Percentiles rank a stretch among this genome's conserved stretches.
Evolutionary conservation across 2,113 vertebrate species (phyloP).

Genomic region (Epinephelus lanceolatus): DNA sequence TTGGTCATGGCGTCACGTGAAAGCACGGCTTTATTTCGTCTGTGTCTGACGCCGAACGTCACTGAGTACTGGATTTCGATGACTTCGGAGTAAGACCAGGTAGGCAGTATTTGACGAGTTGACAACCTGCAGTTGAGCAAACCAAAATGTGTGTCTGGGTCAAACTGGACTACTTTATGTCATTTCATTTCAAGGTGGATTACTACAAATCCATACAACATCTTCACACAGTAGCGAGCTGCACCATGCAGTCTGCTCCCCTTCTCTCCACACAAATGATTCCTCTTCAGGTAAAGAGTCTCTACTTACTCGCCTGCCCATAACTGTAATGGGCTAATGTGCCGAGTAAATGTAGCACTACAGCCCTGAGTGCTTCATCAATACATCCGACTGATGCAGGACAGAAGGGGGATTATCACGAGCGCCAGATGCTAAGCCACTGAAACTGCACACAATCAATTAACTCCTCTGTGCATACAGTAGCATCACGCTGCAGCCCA

Average conservation of each 20-base stretch:
- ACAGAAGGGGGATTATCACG: slow-evolving; percentile 80
- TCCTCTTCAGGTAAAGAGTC: slow-evolving; percentile 79
- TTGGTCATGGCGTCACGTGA: no score
- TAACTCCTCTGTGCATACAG: slow-evolving; percentile 68
- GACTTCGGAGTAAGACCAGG: no score
- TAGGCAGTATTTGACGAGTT: no score
- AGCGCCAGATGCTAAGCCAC: slow-evolving; percentile 81
- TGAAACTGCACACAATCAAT: slow-evolving; percentile 79
- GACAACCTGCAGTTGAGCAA: no score
- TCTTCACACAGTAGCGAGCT: background rate
- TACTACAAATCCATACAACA: background rate
- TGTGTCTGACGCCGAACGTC: no score
- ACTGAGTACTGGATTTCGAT: no score
- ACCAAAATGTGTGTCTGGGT: background rate
- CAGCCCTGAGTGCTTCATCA: slow-evolving; percentile 79
- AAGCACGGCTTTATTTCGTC: no score
- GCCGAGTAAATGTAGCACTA: slow-evolving; percentile 74
- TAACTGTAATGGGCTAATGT: slow-evolving; percentile 79
- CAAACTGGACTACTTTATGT: background rate
- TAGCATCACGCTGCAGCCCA: slow-evolving; percentile 41
- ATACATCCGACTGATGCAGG: slow-evolving; percentile 77
- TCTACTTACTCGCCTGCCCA: slow-evolving; percentile 64
- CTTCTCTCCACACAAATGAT: slow-evolving; percentile 56
- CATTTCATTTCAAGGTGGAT: no score
- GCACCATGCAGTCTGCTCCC: slow-evolving; percentile 7